Percentiles rank a stretch among this genome's conserved stretches.
phyloP scores from a whole-genome alignment of 53 echinoderm and acorn worm genomes.

The Zoroaster sp. region DNA sequence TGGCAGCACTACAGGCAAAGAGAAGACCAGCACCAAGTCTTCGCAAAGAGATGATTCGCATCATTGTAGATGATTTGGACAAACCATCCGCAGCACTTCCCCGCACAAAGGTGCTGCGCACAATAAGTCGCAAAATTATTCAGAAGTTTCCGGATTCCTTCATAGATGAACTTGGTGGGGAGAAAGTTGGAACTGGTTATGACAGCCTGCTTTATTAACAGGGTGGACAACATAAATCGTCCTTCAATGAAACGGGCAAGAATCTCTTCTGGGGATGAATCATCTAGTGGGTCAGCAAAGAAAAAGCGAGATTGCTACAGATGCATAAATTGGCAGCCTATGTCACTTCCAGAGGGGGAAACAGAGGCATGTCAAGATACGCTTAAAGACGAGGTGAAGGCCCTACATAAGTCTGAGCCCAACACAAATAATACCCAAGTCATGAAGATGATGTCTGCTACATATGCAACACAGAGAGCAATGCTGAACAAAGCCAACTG shows the following conservation, averaged over 20 bases:
- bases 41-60: constrained; percentile 32
- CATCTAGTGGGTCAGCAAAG: constrained; percentile 2
- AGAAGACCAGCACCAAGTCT: constrained; percentile 37
- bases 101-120: constrained; percentile 4
- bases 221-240: constrained; percentile 31
- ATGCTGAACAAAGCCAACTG: constrained; percentile 35
- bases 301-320: constrained; percentile 49
- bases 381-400: constrained; percentile 47
- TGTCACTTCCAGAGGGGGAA: constrained; percentile 26
- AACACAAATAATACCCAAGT: background rate
- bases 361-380: constrained; percentile 23
- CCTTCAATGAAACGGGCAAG: constrained; percentile 1
- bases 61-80: constrained; percentile 40
- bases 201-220: constrained; percentile 59
- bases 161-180: constrained; percentile 42
- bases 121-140: background rate
- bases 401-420: constrained; percentile 1
- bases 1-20: constrained; percentile 9
- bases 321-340: constrained; percentile 55
- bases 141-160: constrained; percentile 30
- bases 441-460: background rate
- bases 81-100: constrained; percentile 4
- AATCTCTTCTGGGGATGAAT: background rate
- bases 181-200: constrained; percentile 32
- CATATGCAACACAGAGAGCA: constrained; percentile 45